Conservation (phyloP, 2,797 vertebrate genomes). For the Stomatorhinus walkeri region DNA sequence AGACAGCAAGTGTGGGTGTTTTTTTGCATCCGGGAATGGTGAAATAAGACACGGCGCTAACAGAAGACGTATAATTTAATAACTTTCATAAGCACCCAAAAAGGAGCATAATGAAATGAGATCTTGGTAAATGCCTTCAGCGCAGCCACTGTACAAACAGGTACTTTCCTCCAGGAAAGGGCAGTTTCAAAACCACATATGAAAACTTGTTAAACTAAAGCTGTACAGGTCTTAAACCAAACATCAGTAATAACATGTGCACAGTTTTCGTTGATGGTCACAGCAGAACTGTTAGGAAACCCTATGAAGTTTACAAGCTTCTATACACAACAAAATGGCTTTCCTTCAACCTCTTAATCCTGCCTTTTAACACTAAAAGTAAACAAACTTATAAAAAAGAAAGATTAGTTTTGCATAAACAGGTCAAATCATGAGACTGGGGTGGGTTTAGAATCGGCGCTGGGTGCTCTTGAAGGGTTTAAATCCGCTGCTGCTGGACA, state of each 20-base stretch:
- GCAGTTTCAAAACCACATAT: conserved; percentile 36
- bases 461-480: conserved; percentile 89
- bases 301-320: conserved; percentile 46
- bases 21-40: background rate
- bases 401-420: conserved; percentile 34
- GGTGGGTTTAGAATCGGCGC: conserved; percentile 70
- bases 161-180: conserved; percentile 30
- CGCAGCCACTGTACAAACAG: conserved; percentile 52
- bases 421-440: conserved; percentile 30
- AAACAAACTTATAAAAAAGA: conserved; percentile 51
- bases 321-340: conserved; percentile 54
- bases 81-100: conserved; percentile 36
- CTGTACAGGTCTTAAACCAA: conserved; percentile 49
- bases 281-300: conserved; percentile 48
- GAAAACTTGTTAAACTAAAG: conserved; percentile 44
- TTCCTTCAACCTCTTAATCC: conserved; percentile 34
- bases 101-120: conserved; percentile 50
- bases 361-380: conserved; percentile 60
- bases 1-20: conserved; percentile 46
- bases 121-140: conserved; percentile 68
- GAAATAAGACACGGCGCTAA: conserved; percentile 6
- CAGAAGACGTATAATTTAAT: conserved; percentile 36
- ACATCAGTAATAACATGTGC: conserved; percentile 48
- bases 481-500: conserved; percentile 80
- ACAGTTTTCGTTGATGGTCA: conserved; percentile 43